Evolutionary conservation across 2,113 vertebrate genomes (phyloP), one percentile per base, ranked within the genome.

Genomic region (Sorex fumeus): DNA sequence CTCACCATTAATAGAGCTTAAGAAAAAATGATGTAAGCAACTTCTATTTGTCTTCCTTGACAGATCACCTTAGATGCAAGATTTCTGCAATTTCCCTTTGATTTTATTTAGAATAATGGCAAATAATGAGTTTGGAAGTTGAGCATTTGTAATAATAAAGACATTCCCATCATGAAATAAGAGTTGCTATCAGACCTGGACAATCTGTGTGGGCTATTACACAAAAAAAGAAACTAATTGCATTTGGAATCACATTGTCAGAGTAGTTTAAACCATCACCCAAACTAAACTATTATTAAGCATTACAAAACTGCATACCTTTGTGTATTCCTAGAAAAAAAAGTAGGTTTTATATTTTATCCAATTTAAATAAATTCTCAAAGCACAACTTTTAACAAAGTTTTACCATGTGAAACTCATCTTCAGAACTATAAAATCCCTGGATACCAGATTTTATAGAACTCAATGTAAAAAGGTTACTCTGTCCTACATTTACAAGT

Each of bases 371-470:
- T 91, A 91, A 93, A 94, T 91, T 88, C 66, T 96, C 47, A 67
- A 92, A 97, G 74, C 71, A 92, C 92, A 93, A 50, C 81, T 91
- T 97, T 93, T 96, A 95, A 78, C 67, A 96, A 95, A 95, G 91
- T 84, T 87, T 95, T 91, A 92, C 90, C 95, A 95, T 74, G 32
- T 95, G 79, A 95, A 81, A 93, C 66, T 94, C 36, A 97, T 92
- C 91, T 94, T 96, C 91, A 84, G 34, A 97, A 95, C 83, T 91
- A 79, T 19, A 93, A 57, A 67, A 19, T 0, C 47, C 62, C 80
- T 16, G 19, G 66, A 81, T 50, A 53, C 6, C 6, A 88, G 69
- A 50, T 50, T 88, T 79, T 74, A 32, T 89, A 71, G 83, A 91
- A 62, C 2, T 27, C 66, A 30, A 71, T 27, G 43, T 28, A 10